These are phyloP conservation scores for Apodemia hepburni DNA, from an alignment of 2,888 invertebrate genomes.

Conservation along the genomic window DNA sequence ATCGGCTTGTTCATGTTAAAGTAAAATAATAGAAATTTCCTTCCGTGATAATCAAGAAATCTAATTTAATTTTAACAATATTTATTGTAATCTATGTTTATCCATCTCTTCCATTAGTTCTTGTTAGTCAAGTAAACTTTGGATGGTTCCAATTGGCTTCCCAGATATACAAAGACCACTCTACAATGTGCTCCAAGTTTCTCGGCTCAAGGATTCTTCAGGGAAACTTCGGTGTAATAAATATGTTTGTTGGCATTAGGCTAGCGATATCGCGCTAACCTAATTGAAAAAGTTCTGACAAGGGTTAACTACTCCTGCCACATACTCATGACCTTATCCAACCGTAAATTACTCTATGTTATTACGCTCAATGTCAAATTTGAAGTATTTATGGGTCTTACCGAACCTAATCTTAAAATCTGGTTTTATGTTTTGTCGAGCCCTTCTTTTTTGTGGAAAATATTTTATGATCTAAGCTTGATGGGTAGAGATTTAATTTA, in stretches of 20 bases:
- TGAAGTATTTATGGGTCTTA: constrained; percentile 31
- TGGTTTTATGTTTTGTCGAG: constrained; percentile 16
- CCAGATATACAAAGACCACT: constrained; percentile 14
- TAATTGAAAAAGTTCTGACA: constrained; percentile 76
- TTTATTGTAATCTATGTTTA: neutral
- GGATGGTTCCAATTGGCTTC: constrained; percentile 19
- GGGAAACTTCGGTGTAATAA: constrained; percentile 50
- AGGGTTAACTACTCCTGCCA: constrained; percentile 47
- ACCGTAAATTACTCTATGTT: constrained; percentile 36
- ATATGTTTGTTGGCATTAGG: constrained; percentile 52
- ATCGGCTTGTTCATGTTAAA: no score
- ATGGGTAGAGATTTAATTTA: neutral
- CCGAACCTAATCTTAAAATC: constrained; percentile 26
- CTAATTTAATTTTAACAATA: neutral
- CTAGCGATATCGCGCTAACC: constrained; percentile 53
- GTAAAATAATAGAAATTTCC: no score
- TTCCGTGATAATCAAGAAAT: neutral
- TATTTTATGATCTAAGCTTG: neutral
- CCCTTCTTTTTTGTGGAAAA: neutral
- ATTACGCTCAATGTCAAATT: constrained; percentile 32
- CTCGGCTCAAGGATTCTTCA: constrained; percentile 12
- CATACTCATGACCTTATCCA: constrained; percentile 35
- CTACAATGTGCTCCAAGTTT: constrained; percentile 13
- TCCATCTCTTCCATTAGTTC: neutral
- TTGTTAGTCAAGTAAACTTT: constrained; percentile 12